These are phyloP conservation scores for Microdon myrmicae DNA, from an alignment of 2,888 invertebrate genomes.

Conservation along the genomic window DNA sequence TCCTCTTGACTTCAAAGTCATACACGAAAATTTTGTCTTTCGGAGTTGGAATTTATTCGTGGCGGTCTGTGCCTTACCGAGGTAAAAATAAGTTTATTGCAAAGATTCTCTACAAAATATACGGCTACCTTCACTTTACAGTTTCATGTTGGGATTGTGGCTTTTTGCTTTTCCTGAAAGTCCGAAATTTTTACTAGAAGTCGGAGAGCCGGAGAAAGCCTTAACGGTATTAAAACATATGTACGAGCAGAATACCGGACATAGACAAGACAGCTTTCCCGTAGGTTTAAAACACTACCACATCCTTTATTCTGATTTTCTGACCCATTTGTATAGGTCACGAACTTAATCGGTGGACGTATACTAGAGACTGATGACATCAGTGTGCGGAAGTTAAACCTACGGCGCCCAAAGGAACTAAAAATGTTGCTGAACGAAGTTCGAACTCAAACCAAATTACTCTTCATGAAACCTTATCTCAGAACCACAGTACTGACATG, in stretches of 20 bases:
- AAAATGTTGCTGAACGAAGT: conserved; percentile 76
- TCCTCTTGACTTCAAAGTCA: conserved; percentile 74
- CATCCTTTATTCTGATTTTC: conserved; percentile 4
- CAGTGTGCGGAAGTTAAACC: conserved; percentile 75
- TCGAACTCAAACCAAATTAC: conserved; percentile 78
- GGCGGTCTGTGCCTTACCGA: conserved; percentile 78
- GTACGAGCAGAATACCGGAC: conserved; percentile 78
- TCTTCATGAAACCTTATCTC: conserved; percentile 79
- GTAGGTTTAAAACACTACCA: conserved; percentile 66
- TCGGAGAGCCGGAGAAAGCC: conserved; percentile 81
- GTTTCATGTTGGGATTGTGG: conserved; percentile 69
- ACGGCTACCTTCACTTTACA: conserved; percentile 34
- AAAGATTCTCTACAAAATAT: neutral
- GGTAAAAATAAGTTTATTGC: conserved; percentile 58
- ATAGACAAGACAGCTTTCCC: conserved; percentile 76
- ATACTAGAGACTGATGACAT: conserved; percentile 25
- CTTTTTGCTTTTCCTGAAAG: conserved; percentile 82
- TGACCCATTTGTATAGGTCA: conserved; percentile 69
- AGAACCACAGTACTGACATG: conserved; percentile 81
- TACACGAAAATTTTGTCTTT: conserved; percentile 73
- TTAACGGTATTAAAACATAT: conserved; percentile 75
- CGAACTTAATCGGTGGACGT: conserved; percentile 76
- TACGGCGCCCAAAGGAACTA: conserved; percentile 78
- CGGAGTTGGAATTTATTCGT: conserved; percentile 86
- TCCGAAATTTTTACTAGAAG: conserved; percentile 83